Evolutionary conservation across 2,888 invertebrate species (phyloP), one percentile per base, ranked within the genome.

Genomic region (Ophioninae sp.): DNA sequence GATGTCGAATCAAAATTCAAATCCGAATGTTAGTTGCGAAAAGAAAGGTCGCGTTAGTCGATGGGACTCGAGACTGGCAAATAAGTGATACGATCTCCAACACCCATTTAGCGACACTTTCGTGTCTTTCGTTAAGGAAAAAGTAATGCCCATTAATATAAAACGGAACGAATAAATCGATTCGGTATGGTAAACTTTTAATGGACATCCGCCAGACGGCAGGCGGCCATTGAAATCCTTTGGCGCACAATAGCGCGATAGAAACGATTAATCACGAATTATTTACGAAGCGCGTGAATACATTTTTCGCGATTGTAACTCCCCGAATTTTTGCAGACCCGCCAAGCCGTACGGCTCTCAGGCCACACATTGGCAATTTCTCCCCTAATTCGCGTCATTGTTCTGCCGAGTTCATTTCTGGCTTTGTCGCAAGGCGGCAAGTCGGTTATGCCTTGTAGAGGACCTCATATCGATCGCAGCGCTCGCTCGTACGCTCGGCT

Each of bases 391-490:
- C 61, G 37, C 57, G 13, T 41, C 17, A 50, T 30, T 30, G 17
- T n/a, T 41, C 23, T 17, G 21, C 56, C 8, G 7, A 37, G 59
- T 69, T 50, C 7, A 62, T n/a, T 37, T 65, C 20, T 65, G 30
- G 10, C 64, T 37, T 79, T 79, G 10, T 39, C 56, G n/a, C 61
- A 44, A 68, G 30, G 50, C 37, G 61, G 37, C 39, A 39, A 13
- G 68, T 50, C 61, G 61, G 41, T 74, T 68, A 80, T 74, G 80
- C 74, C 62, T 72, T 81, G 72, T 50, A 37, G 76, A 81, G 81
- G 65, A 76, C 76, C 76, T 37, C 56, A 67, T 81, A 81, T 81
- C 81, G 81, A 81, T 81, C 81, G 81, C 17, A 23, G 13, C 37
- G 20, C 64, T 41, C 44, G 65, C 70, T 76, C n/a, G 50, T 56